Evolutionary conservation across 2,797 vertebrate genomes (phyloP), one percentile per base, ranked within the genome.

Genomic region (Epinephelus malabaricus): DNA sequence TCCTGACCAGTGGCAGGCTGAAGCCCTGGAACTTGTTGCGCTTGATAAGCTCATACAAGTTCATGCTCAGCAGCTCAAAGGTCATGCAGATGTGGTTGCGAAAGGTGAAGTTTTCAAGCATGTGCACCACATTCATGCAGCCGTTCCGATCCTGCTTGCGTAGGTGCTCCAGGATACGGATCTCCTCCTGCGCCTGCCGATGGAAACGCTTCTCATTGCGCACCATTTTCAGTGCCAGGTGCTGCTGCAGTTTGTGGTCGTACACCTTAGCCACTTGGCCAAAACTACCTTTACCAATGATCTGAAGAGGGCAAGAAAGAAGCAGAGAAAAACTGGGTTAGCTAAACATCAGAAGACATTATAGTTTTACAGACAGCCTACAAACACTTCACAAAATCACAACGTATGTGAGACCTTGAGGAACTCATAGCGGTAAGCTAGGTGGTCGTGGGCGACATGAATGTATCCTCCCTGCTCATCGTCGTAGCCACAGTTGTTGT

Each of bases 21-120:
- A 99, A 99, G 56, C 98, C 98, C 92, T 99, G 98, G 84, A 99
- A 99, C 91, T 99, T 99, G 89, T 99, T 99, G 83, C 97, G 96
- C 89, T 99, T 99, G 76, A 99, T 99, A 14, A 99, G 96, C 91
- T 99, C 98, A 0, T 99, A 99, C 12, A 99, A 90, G 92, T 99
- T 99, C 96, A 99, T 98, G 91, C 97, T 99, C 70, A 99, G 92
- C 84, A 99, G 92, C 85, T 99, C 98, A 68, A 99, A 99, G 34
- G 98, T 98, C 97, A 99, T 99, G 86, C 98, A 99, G 77, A 99
- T 98, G 81, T 99, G 98, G 89, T 97, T 98, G 79, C 98, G 96
- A 91, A 99, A 99, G 49, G 97, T 99, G 94, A 99, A 99, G 90
- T 97, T 97, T 23, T 99, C 98, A 40, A 99, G 95, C 97, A 99